A percentile compares a stretch with the other conserved stretches of the same genome.
Evolutionary conservation across 2,797 vertebrate species (phyloP).

Genomic region (Lepilemur ruficaudatus): DNA sequence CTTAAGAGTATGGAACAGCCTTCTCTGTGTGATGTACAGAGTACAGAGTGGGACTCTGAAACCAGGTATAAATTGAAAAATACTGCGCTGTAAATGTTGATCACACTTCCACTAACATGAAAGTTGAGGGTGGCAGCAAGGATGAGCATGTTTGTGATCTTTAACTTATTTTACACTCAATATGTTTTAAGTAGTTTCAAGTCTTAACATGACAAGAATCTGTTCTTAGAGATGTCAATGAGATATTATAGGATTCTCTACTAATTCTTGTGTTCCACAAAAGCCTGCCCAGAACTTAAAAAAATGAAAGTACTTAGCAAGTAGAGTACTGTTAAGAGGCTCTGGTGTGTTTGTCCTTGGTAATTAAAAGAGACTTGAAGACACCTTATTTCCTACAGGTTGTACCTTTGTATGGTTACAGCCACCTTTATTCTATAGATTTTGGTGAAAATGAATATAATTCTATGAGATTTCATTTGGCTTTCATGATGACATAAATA

Average conservation of each 20-base stretch:
- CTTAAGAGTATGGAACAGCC: neutral
- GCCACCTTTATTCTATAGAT: neutral
- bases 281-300: neutral
- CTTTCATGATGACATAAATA: neutral
- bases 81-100: neutral
- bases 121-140: neutral
- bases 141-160: neutral
- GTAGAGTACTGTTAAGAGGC: neutral
- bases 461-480: neutral
- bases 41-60: neutral
- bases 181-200: neutral
- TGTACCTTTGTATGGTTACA: neutral
- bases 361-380: neutral
- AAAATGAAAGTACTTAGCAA: neutral
- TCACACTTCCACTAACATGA: neutral
- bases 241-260: neutral
- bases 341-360: neutral
- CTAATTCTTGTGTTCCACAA: neutral
- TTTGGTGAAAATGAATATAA: constrained; percentile 7
- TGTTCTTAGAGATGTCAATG: neutral
- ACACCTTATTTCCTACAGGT: neutral
- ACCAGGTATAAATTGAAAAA: neutral
- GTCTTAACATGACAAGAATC: neutral
- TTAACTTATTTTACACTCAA: neutral
- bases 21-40: neutral